phyloP scores from a whole-genome alignment of 2,888 invertebrate genomes.

The Sipunculus nudus region DNA sequence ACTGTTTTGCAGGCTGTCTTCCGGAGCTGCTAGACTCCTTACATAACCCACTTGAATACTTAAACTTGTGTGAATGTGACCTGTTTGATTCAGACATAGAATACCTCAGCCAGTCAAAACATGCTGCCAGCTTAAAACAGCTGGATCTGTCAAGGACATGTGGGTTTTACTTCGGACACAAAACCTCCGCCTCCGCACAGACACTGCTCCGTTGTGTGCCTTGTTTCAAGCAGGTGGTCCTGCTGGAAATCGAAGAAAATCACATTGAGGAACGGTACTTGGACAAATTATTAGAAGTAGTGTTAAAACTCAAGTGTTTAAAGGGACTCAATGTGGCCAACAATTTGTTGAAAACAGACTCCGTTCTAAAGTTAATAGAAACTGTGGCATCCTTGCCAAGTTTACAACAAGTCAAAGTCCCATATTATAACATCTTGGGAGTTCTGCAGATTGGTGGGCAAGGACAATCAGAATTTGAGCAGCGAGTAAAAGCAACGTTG shows the following conservation, averaged over 20 bases:
- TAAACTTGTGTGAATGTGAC: conserved; percentile 51
- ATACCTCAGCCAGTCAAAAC: conserved; percentile 43
- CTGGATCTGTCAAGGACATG: conserved; percentile 52
- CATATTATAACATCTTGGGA: no score
- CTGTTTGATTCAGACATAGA: conserved; percentile 47
- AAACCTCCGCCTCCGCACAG: conserved; percentile 44
- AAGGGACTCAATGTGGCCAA: conserved; percentile 48
- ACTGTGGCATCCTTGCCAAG: no score
- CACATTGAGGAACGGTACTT: conserved; percentile 44
- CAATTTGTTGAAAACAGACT: conserved; percentile 43
- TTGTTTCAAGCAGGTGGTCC: conserved; percentile 43
- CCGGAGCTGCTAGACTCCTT: conserved; percentile 47
- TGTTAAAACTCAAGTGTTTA: conserved; percentile 35
- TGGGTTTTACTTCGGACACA: conserved; percentile 49
- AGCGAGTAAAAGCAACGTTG: no score
- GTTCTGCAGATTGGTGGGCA: no score
- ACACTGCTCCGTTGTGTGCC: conserved; percentile 43
- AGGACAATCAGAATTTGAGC: no score
- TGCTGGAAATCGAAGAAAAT: conserved; percentile 52
- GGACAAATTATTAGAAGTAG: conserved; percentile 41
- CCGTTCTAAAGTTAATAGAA: conserved; percentile 40
- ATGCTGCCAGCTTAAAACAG: conserved; percentile 44
- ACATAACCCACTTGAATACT: conserved; percentile 44
- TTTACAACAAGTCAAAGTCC: no score
- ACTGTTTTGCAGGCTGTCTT: conserved; percentile 51